These are phyloP conservation scores for Meloidogyne hapla DNA, from an alignment of 1,140 invertebrate genomes.

Conservation along the genomic window DNA sequence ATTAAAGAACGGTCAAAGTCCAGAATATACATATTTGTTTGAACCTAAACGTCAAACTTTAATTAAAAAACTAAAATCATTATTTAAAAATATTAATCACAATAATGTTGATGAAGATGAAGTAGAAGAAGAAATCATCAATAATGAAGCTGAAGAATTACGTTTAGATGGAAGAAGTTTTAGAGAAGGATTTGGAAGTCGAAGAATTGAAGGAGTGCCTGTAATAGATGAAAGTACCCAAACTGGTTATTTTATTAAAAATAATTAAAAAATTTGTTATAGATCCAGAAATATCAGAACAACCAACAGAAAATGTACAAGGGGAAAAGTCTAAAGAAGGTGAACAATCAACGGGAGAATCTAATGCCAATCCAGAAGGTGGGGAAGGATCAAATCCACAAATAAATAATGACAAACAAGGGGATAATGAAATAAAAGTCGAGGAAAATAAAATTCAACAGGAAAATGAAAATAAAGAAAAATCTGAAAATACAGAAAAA, in stretches of 20 bases:
- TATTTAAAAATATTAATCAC: neutral
- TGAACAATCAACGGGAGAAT: too few species aligned
- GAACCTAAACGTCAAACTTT: neutral
- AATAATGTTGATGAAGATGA: neutral
- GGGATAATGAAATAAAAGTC: too few species aligned
- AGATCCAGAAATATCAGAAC: too few species aligned
- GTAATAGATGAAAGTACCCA: neutral
- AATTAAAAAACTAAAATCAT: neutral
- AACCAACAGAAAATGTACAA: too few species aligned
- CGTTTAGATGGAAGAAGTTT: neutral
- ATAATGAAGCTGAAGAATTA: conserved; percentile 1
- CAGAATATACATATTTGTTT: conserved; percentile 1
- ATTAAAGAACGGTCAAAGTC: neutral
- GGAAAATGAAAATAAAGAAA: too few species aligned
- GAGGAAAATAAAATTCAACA: too few species aligned
- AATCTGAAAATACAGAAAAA: neutral
- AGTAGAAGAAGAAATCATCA: conserved; percentile 1
- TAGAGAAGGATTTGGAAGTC: neutral
- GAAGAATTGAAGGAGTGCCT: neutral
- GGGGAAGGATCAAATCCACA: too few species aligned
- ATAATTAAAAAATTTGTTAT: neutral
- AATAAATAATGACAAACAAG: too few species aligned
- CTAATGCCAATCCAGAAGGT: too few species aligned
- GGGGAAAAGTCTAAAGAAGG: too few species aligned
- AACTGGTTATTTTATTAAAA: neutral